phyloP scores from a whole-genome alignment of 1,140 invertebrate genomes.

The Neomicropteryx cornuta region DNA sequence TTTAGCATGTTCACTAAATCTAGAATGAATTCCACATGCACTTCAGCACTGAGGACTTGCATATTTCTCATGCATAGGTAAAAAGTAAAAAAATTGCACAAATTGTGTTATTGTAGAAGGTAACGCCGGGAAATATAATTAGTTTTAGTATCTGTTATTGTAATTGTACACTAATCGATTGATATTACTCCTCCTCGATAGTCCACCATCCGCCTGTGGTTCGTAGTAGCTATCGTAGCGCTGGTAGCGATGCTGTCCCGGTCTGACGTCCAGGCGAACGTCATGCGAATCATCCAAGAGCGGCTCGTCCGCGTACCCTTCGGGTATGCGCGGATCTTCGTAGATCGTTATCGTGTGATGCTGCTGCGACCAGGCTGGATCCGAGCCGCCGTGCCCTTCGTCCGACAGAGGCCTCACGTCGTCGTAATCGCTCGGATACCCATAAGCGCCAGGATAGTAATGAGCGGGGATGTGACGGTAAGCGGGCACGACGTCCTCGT shows the following conservation, averaged over 20 bases:
- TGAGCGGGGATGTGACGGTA: constrained; percentile 7
- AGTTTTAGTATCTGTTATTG: constrained; percentile 21
- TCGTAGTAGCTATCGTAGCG: constrained; percentile 35
- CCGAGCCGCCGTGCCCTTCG: constrained; percentile 28
- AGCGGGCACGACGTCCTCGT: constrained; percentile 22
- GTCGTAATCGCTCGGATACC: constrained; percentile 26
- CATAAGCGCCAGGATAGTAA: constrained; percentile 21
- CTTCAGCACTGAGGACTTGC: too few species aligned
- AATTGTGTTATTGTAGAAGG: neutral
- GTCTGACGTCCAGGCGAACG: constrained; percentile 27
- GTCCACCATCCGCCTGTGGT: constrained; percentile 21
- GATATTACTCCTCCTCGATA: constrained; percentile 31
- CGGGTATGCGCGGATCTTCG: constrained; percentile 43
- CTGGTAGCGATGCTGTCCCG: constrained; percentile 26
- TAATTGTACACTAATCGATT: constrained; percentile 40
- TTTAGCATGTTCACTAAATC: too few species aligned
- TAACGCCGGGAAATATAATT: neutral
- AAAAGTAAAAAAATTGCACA: too few species aligned
- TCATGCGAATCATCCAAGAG: constrained; percentile 31
- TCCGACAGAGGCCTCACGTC: constrained; percentile 24
- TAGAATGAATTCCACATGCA: too few species aligned
- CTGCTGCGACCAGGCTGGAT: constrained; percentile 21
- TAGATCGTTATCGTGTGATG: constrained; percentile 42
- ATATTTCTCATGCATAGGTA: too few species aligned
- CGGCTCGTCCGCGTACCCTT: constrained; percentile 24